Evolutionary conservation across 92 coral and sea anemone genomes (phyloP).

Genomic region (Muricea muricata): DNA sequence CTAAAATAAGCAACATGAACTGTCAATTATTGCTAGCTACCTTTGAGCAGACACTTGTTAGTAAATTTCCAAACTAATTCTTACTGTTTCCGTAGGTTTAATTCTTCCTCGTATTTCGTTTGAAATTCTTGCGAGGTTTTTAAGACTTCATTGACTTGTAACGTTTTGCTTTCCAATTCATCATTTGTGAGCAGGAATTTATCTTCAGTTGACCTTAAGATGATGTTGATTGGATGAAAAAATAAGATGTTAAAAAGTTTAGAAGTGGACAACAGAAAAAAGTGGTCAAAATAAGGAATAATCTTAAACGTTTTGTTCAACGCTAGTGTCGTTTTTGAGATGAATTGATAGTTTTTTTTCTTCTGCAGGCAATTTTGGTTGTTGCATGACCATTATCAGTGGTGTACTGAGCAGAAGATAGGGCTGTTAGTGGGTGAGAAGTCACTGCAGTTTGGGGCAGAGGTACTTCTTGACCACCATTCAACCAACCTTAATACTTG

Average conservation of each 20-base stretch:
- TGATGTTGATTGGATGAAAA: no score
- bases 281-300: neutral
- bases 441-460: no score
- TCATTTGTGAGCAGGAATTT: conserved; percentile 72
- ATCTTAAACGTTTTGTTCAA: neutral
- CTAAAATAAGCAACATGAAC: neutral
- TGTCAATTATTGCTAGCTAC: neutral
- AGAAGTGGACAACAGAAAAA: no score
- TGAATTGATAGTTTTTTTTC: no score
- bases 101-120: conserved; percentile 87
- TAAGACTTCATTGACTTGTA: conserved; percentile 76
- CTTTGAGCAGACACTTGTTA: no score
- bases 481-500: conserved; percentile 79
- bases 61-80: neutral
- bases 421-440: no score
- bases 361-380: no score
- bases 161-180: conserved; percentile 79
- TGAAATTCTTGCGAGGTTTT: conserved; percentile 78
- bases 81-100: conserved; percentile 82
- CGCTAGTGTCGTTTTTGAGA: neutral
- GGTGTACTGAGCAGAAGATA: no score
- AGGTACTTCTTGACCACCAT: no score
- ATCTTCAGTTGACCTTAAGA: conserved; percentile 49
- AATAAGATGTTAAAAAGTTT: no score
- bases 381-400: no score